A percentile compares a stretch with the other conserved stretches of the same genome.
Conservation (phyloP, 2,888 invertebrate genomes). For the Tetramorium bicarinatum region DNA sequence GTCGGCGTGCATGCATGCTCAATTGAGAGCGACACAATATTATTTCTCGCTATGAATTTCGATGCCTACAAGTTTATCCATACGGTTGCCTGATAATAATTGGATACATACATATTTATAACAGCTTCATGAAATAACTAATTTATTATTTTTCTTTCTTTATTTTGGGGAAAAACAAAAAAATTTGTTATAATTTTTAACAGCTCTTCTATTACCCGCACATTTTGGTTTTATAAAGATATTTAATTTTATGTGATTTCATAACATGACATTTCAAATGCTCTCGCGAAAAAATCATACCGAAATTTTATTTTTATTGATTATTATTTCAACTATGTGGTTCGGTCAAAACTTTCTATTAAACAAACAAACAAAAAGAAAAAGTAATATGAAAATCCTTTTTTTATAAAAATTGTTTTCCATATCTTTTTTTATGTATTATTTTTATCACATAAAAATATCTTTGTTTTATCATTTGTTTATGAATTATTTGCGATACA, state of each 20-base stretch:
- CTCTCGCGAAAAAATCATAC: not conserved
- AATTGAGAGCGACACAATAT: constrained; percentile 45
- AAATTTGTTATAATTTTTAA: constrained; percentile 3
- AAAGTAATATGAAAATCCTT: not conserved
- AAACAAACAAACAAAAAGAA: not conserved
- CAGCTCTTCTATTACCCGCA: not conserved
- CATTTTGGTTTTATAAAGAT: not conserved
- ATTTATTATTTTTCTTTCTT: not conserved
- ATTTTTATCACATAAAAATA: not conserved
- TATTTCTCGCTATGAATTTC: constrained; percentile 48
- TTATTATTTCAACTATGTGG: not conserved
- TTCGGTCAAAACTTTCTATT: not conserved
- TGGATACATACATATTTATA: not conserved
- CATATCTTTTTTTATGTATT: not conserved
- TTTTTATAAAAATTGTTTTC: not conserved
- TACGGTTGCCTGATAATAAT: constrained; percentile 32
- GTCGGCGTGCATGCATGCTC: constrained; percentile 38
- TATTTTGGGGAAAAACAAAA: not conserved
- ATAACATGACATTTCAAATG: not conserved
- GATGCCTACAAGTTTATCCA: constrained; percentile 27
- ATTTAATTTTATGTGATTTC: constrained; percentile 3
- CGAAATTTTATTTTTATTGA: not conserved
- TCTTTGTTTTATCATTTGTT: not conserved
- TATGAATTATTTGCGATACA: not conserved
- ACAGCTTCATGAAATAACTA: not conserved